Percentiles rank a stretch among this genome's conserved stretches.
Evolutionary conservation across 2,797 vertebrate species (phyloP).

Genomic region (Vespertilio murinus): DNA sequence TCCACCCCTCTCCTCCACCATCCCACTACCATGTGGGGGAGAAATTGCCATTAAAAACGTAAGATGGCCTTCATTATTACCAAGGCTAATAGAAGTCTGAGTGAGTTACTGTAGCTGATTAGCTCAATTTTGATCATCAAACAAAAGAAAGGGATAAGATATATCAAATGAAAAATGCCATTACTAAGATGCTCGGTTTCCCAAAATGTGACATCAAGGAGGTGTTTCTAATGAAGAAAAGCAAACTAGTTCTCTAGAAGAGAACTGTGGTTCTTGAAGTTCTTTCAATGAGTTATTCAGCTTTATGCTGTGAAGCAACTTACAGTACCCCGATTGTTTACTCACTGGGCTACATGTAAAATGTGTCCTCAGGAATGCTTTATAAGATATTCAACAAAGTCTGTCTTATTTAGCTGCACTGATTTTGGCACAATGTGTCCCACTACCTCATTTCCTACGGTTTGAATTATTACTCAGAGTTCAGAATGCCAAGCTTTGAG

Average conservation of each 20-base stretch:
- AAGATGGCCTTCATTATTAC: constrained; percentile 17
- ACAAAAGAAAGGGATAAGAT: constrained; percentile 52
- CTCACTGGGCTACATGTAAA: constrained; percentile 55
- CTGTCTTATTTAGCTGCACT: constrained; percentile 55
- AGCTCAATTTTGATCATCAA: constrained; percentile 29
- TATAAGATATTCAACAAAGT: constrained; percentile 43
- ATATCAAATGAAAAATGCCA: constrained; percentile 39
- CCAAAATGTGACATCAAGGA: not conserved
- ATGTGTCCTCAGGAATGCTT: constrained; percentile 63
- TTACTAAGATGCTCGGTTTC: constrained; percentile 46
- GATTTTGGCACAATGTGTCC: constrained; percentile 27
- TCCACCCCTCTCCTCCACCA: not conserved
- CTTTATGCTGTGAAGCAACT: constrained; percentile 21
- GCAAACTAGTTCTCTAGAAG: not conserved
- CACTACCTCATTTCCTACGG: constrained; percentile 38
- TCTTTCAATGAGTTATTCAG: constrained; percentile 53
- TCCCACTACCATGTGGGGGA: not conserved
- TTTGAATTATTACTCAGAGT: constrained; percentile 47
- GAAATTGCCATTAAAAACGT: constrained; percentile 43
- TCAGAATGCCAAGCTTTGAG: constrained; percentile 57
- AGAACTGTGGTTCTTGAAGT: not conserved
- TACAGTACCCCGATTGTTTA: constrained; percentile 57
- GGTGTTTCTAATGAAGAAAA: constrained; percentile 52
- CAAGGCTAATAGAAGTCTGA: constrained; percentile 19
- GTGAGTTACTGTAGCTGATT: constrained; percentile 40